Evolutionary conservation across 1,140 invertebrate species (phyloP).

Genomic region (Maniola jurtina): DNA sequence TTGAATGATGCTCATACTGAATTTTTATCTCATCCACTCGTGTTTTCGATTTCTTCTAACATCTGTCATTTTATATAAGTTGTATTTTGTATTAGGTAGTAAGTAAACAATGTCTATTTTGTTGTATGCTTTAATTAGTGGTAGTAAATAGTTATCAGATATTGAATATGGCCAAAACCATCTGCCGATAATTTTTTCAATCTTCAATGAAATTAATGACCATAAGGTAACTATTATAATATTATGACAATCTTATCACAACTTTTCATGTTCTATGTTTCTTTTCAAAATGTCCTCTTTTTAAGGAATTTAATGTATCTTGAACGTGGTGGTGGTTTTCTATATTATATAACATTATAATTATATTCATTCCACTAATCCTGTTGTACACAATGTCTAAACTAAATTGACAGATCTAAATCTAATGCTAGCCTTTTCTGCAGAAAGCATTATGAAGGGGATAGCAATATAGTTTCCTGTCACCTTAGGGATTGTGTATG

Average conservation of each 20-base stretch:
- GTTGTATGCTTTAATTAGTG: slow-evolving; percentile 42
- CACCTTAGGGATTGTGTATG: no score
- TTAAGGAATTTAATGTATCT: slow-evolving; percentile 10
- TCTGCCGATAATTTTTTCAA: background rate
- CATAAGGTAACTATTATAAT: background rate
- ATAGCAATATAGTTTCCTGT: no score
- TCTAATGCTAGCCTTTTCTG: no score
- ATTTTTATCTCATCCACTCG: background rate
- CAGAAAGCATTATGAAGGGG: no score
- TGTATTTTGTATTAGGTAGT: slow-evolving; percentile 26
- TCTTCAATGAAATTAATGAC: background rate
- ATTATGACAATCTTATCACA: background rate
- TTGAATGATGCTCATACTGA: no score
- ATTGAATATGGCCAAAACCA: background rate
- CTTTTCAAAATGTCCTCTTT: no score
- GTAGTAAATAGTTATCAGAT: slow-evolving; percentile 30
- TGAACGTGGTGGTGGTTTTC: slow-evolving; percentile 31
- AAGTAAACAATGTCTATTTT: slow-evolving; percentile 42
- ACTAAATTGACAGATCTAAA: no score
- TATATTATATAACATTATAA: background rate
- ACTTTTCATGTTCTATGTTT: no score
- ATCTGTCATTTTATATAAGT: slow-evolving; percentile 21
- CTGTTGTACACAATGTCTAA: no score
- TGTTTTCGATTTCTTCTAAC: slow-evolving; percentile 8
- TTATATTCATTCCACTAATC: no score